Percentiles rank a stretch among this genome's conserved stretches.
phyloP scores from a whole-genome alignment of 2,113 vertebrate species.

The Gopherus flavomarginatus region DNA sequence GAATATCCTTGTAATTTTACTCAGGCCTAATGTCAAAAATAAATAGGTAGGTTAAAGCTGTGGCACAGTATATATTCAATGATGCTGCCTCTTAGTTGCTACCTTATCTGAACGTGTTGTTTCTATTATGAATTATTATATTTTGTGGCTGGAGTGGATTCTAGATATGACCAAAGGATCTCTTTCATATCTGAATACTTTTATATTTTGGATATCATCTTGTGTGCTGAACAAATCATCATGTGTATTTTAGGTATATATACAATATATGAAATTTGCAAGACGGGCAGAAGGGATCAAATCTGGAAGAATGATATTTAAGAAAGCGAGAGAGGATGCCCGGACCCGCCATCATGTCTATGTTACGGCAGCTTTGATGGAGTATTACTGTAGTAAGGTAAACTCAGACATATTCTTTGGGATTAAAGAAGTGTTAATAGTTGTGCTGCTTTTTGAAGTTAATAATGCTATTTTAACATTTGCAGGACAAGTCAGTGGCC shows the following conservation, averaged over 20 bases:
- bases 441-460: neutral
- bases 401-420: neutral
- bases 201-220: neutral
- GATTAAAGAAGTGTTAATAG: neutral
- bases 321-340: conserved; percentile 95
- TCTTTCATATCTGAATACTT: neutral
- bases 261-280: conserved; percentile 99
- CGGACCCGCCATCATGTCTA: conserved; percentile 98
- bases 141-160: neutral
- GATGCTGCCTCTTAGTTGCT: neutral
- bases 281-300: conserved; percentile 98
- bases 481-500: conserved; percentile 98
- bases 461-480: neutral
- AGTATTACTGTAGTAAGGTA: conserved; percentile 99
- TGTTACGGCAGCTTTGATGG: conserved; percentile 98
- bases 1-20: neutral
- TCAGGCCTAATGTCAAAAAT: neutral
- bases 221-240: neutral
- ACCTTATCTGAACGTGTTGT: neutral
- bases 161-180: neutral
- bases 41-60: neutral
- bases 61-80: neutral
- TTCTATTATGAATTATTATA: neutral
- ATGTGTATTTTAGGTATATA: conserved; percentile 86
- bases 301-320: conserved; percentile 96